These are phyloP conservation scores for Acleris cristana DNA, from an alignment of 2,888 invertebrate genomes.

Conservation along the genomic window DNA sequence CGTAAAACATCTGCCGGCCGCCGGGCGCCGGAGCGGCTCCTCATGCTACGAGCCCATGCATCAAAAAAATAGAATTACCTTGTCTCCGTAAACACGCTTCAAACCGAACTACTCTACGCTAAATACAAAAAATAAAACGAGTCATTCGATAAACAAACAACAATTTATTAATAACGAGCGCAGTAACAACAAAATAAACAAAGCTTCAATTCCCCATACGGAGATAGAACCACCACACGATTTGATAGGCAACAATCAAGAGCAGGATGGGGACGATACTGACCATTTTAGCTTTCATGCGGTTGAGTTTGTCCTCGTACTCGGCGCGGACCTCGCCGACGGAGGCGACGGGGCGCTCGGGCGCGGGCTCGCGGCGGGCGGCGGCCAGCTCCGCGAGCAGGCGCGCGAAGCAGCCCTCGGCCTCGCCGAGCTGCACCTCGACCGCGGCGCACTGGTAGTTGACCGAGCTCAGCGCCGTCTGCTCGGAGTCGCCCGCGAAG, in stretches of 20 bases:
- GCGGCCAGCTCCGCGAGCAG: constrained; percentile 53
- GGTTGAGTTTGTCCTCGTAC: constrained; percentile 89
- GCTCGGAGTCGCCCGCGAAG: constrained; percentile 61
- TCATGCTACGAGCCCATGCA: constrained; percentile 46
- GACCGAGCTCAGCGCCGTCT: constrained; percentile 53
- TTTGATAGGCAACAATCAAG: constrained; percentile 76
- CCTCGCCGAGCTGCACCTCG: constrained; percentile 69
- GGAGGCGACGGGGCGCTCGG: constrained; percentile 62
- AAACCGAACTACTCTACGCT: constrained; percentile 44
- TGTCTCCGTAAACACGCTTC: constrained; percentile 37
- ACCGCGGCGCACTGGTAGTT: constrained; percentile 67
- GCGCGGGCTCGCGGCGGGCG: constrained; percentile 33
- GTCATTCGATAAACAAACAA: constrained; percentile 64
- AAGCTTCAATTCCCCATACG: constrained; percentile 62
- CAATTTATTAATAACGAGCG: constrained; percentile 63
- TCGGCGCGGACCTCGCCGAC: constrained; percentile 85
- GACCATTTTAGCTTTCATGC: constrained; percentile 93
- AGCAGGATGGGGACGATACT: constrained; percentile 79
- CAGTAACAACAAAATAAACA: constrained; percentile 49
- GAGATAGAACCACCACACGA: constrained; percentile 79
- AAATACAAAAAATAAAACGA: constrained; percentile 73
- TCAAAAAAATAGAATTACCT: constrained; percentile 64
- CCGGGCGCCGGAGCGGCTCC: constrained; percentile 42
- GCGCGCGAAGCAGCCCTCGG: constrained; percentile 73
- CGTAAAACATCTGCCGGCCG: constrained; percentile 24